Evolutionary conservation across 2,113 vertebrate genomes (phyloP), one percentile per base, ranked within the genome.

Genomic region (Lophura nycthemera): DNA sequence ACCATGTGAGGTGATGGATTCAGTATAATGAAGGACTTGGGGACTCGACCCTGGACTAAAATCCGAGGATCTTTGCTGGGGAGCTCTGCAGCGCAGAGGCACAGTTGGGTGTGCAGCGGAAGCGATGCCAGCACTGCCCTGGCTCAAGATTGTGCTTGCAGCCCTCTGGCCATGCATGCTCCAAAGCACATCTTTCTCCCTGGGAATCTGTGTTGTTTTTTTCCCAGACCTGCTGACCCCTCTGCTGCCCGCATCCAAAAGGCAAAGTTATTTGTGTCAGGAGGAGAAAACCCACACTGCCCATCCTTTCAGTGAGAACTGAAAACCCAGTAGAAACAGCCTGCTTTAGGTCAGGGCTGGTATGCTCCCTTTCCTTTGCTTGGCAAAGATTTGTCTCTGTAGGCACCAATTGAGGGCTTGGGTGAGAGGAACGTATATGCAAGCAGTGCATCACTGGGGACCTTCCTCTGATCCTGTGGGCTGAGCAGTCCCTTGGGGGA

Each of bases 91-190:
- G 32, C 34, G 29, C 71, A 79, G 71, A 82, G 29, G 14, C 43
- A 42, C 89, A 79, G 72, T 0, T 2, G 6, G 8, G 54, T 85
- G 29, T 85, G 29, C 59, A 67, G 73, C 21, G 18, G 79, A 71
- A 17, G 21, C 20, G 67, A 47, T 45, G 47, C 5, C 81, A 67
- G 42, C 16, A 38, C 48, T 72, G 66, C 43, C 43, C 56, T 56
- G 63, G 11, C 29, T 82, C 11, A 19, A 43, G 52, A 34, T 15
- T 56, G 34, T 9, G 2, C 47, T 45, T 0, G 0, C 18, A 17
- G 52, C 7, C 56, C 48, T 80, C 60, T 70, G n/a, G 72, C n/a
- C 6, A 3, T 3, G 3, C 1, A 2, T 0, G 0, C 30, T 83
- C 56, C 48, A 57, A 69, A 64, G 43, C 13, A 22, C 0, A 1